Evolutionary conservation across 2,888 invertebrate species (phyloP), one percentile per base, ranked within the genome.

Genomic region (Zaprionus obscuricornis): DNA sequence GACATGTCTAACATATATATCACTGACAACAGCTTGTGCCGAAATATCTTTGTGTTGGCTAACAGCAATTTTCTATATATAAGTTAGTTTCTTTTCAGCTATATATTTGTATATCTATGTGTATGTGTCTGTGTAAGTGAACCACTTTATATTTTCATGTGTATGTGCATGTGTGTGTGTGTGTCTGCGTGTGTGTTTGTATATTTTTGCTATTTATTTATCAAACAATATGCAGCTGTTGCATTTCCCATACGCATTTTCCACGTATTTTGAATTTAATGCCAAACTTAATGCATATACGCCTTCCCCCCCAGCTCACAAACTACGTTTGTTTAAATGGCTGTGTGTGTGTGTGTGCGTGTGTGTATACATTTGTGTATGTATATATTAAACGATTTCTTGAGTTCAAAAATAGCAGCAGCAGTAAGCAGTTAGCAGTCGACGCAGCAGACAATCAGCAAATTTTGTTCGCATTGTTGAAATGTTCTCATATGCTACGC

Each of bases 151-250:
- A n/a, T n/a, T n/a, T n/a, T n/a, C n/a, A n/a, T n/a, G n/a, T n/a
- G n/a, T n/a, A n/a, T n/a, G n/a, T n/a, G n/a, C n/a, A n/a, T n/a
- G n/a, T n/a, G n/a, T n/a, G n/a, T n/a, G n/a, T n/a, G n/a, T 27
- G n/a, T n/a, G n/a, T n/a, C n/a, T n/a, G n/a, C 27, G 45, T 49
- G 22, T 62, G 45, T 66, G 49, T 55, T 45, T 54, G n/a, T n/a
- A n/a, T n/a, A n/a, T n/a, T n/a, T n/a, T n/a, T n/a, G n/a, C 54
- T 65, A 71, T 77, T 74, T 81, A 77, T 78, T 78, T 78, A 82
- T 78, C 81, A 77, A 74, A 74, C 77, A 74, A 58, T 45, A 58
- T 74, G 74, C 78, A 78, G 71, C 82, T 78, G 78, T 71, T 78
- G 78, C 78, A 77, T 60, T 82, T 82, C 82, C 74, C 82, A 81